phyloP scores from a whole-genome alignment of 2,113 vertebrate genomes.

The Pleuronectes platessa region DNA sequence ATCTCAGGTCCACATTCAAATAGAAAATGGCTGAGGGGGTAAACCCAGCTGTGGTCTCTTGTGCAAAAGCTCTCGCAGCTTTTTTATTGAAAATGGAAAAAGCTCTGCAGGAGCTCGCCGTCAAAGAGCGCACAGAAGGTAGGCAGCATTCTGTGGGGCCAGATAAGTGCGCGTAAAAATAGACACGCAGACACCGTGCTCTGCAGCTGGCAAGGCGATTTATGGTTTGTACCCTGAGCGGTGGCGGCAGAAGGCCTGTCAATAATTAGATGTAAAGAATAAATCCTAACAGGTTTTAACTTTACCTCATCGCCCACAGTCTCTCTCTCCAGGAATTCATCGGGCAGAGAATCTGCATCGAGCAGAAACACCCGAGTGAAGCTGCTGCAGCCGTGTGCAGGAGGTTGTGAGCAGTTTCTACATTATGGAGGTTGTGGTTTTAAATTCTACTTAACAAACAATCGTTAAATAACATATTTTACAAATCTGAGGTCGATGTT shows the following conservation, averaged over 20 bases:
- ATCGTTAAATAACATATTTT: too few relatives aligned
- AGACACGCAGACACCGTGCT: constrained; percentile 19
- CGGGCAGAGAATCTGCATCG: constrained; percentile 57
- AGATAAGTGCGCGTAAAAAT: constrained; percentile 50
- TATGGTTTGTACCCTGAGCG: not conserved
- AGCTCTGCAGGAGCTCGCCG: constrained; percentile 54
- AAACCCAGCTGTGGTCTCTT: not conserved
- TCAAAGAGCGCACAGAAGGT: constrained; percentile 56
- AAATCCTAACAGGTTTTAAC: not conserved
- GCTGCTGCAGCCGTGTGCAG: constrained; percentile 54
- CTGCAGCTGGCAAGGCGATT: constrained; percentile 19
- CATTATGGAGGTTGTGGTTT: not conserved
- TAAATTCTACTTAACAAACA: too few relatives aligned
- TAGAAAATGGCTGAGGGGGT: constrained; percentile 30
- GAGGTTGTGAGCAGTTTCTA: constrained; percentile 29
- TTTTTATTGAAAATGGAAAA: constrained; percentile 53
- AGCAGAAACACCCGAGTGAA: constrained; percentile 28
- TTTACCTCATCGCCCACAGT: constrained; percentile 23
- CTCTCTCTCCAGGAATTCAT: constrained; percentile 48
- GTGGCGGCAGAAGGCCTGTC: constrained; percentile 29
- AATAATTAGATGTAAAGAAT: constrained; percentile 38
- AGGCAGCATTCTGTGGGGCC: constrained; percentile 28
- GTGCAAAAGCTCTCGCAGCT: constrained; percentile 31
- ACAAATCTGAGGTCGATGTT: too few relatives aligned
- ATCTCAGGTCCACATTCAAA: constrained; percentile 12